A percentile compares a stretch with the other conserved stretches of the same genome.
These are phyloP conservation scores for Tuberolachnus salignus DNA, from an alignment of 2,888 invertebrate genomes.

Conservation along the genomic window DNA sequence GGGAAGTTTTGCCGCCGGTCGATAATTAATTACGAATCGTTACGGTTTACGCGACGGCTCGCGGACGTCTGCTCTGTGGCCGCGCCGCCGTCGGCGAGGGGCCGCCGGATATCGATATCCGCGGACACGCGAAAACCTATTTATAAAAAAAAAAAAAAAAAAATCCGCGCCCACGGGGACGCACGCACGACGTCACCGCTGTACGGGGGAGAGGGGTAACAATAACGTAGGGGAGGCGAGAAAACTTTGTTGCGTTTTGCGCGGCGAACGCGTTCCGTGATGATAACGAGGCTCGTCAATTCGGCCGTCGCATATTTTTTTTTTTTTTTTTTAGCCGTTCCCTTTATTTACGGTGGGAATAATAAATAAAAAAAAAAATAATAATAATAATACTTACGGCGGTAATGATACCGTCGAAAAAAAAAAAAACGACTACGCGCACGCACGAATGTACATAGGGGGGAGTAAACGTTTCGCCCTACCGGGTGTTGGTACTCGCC, in stretches of 20 bases:
- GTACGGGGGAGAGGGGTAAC: not conserved
- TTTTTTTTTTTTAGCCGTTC: not conserved
- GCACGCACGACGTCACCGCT: not conserved
- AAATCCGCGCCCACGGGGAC: not conserved
- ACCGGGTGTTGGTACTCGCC: no score
- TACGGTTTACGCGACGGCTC: not conserved
- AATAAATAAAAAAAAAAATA: not conserved
- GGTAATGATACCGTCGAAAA: not conserved
- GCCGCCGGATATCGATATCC: not conserved
- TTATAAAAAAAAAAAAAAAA: not conserved
- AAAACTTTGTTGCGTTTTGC: slow-evolving; percentile 14
- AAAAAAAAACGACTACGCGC: not conserved
- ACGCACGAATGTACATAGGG: no score
- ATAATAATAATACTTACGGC: no score
- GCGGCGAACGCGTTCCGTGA: slow-evolving; percentile 3
- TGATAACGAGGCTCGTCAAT: slow-evolving; percentile 34
- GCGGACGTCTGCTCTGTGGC: not conserved
- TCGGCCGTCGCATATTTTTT: slow-evolving; percentile 10
- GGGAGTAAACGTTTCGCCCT: no score
- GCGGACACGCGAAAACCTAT: slow-evolving; percentile 22
- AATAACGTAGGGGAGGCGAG: no score
- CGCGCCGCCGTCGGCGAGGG: not conserved
- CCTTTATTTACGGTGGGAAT: not conserved
- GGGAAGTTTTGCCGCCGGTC: not conserved
- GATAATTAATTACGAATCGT: slow-evolving; percentile 45